Evolutionary conservation across 2,888 invertebrate genomes (phyloP).

Genomic region (Caenorhabditis panamensis): DNA sequence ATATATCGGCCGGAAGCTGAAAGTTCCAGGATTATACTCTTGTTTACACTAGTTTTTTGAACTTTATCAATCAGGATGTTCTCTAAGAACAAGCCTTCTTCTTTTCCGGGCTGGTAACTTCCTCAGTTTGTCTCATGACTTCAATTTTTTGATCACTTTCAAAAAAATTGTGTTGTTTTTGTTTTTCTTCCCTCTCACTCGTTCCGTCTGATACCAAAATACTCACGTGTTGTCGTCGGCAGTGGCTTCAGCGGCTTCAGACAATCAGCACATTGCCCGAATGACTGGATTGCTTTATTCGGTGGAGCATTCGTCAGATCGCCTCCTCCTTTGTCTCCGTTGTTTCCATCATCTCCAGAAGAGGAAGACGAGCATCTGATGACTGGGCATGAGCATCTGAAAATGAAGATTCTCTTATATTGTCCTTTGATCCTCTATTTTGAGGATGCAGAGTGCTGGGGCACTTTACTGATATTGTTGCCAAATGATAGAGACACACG

Average conservation of each 20-base stretch:
- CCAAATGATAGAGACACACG: neutral
- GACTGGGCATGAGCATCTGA: slow-evolving; percentile 43
- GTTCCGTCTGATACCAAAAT: neutral
- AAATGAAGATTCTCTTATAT: slow-evolving; percentile 15
- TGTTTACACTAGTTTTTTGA: neutral
- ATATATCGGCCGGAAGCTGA: slow-evolving; percentile 74
- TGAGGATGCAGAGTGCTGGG: neutral
- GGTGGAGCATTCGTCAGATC: slow-evolving; percentile 66
- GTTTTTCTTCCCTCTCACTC: neutral
- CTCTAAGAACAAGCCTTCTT: neutral
- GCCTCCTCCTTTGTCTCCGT: slow-evolving; percentile 54
- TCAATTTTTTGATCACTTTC: neutral
- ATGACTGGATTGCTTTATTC: slow-evolving; percentile 63
- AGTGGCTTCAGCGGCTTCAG: slow-evolving; percentile 75
- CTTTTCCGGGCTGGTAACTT: neutral
- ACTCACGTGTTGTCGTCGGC: slow-evolving; percentile 74
- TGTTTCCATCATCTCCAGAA: slow-evolving; percentile 39
- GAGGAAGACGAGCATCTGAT: slow-evolving; percentile 48
- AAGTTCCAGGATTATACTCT: slow-evolving; percentile 24
- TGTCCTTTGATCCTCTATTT: slow-evolving; percentile 1
- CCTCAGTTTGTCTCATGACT: neutral
- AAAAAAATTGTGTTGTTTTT: neutral
- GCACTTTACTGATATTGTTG: too few relatives aligned
- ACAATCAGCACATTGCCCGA: slow-evolving; percentile 74
- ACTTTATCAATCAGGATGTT: too few relatives aligned